Evolutionary conservation across 2,797 vertebrate species (phyloP).

Genomic region (Strix occidentalis): DNA sequence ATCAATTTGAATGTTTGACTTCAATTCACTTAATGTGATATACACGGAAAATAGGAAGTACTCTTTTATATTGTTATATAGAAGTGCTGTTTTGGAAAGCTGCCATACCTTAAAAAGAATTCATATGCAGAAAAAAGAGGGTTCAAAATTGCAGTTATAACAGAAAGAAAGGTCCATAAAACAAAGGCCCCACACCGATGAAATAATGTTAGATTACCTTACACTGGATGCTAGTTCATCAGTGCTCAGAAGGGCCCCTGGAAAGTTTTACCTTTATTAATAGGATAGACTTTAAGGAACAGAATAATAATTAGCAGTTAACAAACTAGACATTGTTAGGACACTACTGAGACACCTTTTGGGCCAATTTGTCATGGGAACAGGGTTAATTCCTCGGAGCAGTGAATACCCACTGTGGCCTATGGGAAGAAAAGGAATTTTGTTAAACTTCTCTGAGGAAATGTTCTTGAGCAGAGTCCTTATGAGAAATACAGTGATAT

Average conservation of each 20-base stretch:
- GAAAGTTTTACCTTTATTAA: background rate
- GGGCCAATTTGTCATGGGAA: background rate
- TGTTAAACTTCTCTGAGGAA: background rate
- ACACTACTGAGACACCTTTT: background rate
- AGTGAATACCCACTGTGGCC: background rate
- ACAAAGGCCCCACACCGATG: rapidly evolving
- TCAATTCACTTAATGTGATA: background rate
- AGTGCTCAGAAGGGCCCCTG: background rate
- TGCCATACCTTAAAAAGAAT: background rate
- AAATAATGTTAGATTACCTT: background rate
- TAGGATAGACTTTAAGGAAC: background rate
- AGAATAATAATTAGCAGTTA: background rate
- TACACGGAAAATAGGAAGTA: background rate
- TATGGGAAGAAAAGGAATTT: background rate
- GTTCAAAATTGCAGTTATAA: background rate
- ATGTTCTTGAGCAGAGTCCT: background rate
- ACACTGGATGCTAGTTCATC: background rate
- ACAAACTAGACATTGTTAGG: background rate
- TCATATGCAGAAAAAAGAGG: background rate
- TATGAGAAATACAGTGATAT: background rate
- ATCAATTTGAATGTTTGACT: background rate
- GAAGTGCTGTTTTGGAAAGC: background rate
- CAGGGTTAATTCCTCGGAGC: background rate
- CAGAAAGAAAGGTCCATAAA: background rate
- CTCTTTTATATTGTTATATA: background rate